phyloP scores from a whole-genome alignment of 2,888 invertebrate species.

The Poecilus cupreus region DNA sequence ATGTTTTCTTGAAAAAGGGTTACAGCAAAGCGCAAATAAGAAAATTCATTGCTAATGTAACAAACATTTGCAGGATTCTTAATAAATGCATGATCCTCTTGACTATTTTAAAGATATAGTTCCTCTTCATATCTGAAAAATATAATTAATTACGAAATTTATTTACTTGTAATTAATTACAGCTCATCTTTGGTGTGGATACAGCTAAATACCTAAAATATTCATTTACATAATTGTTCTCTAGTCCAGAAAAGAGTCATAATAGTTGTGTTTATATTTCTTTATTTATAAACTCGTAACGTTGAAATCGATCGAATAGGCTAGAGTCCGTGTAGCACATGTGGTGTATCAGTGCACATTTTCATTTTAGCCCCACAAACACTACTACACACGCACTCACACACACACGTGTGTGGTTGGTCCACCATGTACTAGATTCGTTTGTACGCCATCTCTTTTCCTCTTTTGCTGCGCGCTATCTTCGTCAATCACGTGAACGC shows the following conservation, averaged over 20 bases:
- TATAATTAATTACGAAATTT: no score
- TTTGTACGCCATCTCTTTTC: constrained; percentile 18
- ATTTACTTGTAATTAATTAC: no score
- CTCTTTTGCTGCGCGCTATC: background rate
- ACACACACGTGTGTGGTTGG: background rate
- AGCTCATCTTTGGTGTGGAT: no score
- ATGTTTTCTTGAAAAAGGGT: no score
- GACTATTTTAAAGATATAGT: no score
- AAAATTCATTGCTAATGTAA: no score
- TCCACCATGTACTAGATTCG: constrained; percentile 31
- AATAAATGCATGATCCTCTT: no score
- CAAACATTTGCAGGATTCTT: no score
- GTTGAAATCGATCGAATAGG: constrained; percentile 22
- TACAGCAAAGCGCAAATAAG: no score
- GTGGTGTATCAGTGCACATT: constrained; percentile 36
- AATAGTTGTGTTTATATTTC: constrained; percentile 19
- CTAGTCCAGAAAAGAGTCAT: background rate
- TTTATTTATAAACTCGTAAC: constrained; percentile 41
- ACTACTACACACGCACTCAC: background rate
- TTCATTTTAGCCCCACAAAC: constrained; percentile 13
- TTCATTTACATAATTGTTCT: no score
- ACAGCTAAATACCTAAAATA: no score
- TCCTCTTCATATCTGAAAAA: no score
- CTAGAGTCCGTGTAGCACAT: constrained; percentile 29
- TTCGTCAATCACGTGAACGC: constrained; percentile 33